Evolutionary conservation across 2,888 invertebrate genomes (phyloP).

Genomic region (Dryobota labecula): DNA sequence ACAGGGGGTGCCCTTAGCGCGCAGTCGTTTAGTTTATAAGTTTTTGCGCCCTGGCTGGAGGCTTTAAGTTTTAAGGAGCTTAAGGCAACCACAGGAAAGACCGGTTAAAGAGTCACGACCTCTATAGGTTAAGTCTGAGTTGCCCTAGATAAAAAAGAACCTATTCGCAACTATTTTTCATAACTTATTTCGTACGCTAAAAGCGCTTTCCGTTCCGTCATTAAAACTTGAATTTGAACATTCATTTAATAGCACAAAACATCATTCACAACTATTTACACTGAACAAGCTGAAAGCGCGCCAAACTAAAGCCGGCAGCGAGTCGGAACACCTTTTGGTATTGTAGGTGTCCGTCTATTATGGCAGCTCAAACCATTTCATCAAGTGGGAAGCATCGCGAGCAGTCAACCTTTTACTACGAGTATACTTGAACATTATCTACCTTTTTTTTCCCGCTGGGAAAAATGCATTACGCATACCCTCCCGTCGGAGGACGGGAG

Average conservation of each 20-base stretch:
- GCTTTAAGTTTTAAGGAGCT: too few species aligned
- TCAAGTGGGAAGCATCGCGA: not conserved
- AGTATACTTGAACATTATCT: too few species aligned
- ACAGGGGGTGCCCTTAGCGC: too few species aligned
- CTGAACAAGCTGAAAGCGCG: slow-evolving; percentile 25
- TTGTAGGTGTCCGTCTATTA: slow-evolving; percentile 17
- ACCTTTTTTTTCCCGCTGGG: too few species aligned
- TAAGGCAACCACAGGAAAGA: too few species aligned
- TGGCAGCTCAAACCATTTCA: slow-evolving; percentile 11
- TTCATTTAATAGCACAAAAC: slow-evolving; percentile 21
- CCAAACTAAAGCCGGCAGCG: slow-evolving; percentile 29
- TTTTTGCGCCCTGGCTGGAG: too few species aligned
- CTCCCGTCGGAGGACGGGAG: too few species aligned
- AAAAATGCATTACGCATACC: too few species aligned
- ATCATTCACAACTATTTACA: slow-evolving; percentile 22
- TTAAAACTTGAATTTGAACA: slow-evolving; percentile 1
- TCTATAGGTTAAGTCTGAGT: too few species aligned
- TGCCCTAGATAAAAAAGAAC: too few species aligned
- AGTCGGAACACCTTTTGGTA: slow-evolving; percentile 30
- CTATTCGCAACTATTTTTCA: slow-evolving; percentile 18
- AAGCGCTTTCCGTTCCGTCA: not conserved
- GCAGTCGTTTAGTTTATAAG: too few species aligned
- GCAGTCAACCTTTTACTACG: not conserved
- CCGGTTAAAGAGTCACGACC: too few species aligned
- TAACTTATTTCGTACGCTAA: not conserved